Evolutionary conservation across 2,888 invertebrate species (phyloP).

Genomic region (Euclidia mi): DNA sequence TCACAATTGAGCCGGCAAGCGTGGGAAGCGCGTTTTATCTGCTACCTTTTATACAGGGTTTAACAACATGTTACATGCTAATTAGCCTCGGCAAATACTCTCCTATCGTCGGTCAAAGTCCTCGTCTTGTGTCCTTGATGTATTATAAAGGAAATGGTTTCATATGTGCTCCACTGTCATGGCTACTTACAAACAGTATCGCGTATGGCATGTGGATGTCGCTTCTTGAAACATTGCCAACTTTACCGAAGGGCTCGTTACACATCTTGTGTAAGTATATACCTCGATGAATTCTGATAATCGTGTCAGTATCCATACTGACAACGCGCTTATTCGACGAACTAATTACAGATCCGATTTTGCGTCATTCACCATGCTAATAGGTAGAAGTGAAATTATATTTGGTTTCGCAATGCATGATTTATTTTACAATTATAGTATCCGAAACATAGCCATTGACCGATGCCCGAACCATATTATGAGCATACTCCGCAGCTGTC

Average conservation of each 20-base stretch:
- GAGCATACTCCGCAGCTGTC: conserved; percentile 32
- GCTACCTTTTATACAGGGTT: conserved; percentile 58
- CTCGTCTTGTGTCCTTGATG: conserved; percentile 48
- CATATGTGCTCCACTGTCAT: conserved; percentile 45
- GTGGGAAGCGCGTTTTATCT: conserved; percentile 73
- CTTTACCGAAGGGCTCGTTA: conserved; percentile 40
- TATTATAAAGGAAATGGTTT: conserved; percentile 44
- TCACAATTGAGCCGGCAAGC: conserved; percentile 63
- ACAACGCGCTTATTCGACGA: conserved; percentile 12
- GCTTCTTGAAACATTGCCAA: conserved; percentile 52
- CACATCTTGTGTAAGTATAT: conserved; percentile 31
- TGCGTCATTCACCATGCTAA: no score
- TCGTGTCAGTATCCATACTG: conserved; percentile 33
- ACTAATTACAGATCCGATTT: conserved; percentile 13
- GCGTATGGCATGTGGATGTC: conserved; percentile 40
- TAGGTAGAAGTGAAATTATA: no score
- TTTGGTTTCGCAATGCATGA: no score
- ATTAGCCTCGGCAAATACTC: conserved; percentile 50
- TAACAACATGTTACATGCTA: conserved; percentile 60
- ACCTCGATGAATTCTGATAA: conserved; percentile 31
- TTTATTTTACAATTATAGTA: conserved; percentile 3
- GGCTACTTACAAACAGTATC: conserved; percentile 41
- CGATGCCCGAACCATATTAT: conserved; percentile 13
- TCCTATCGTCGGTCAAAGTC: conserved; percentile 51
- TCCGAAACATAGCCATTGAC: conserved; percentile 5